Evolutionary conservation across 1,140 invertebrate genomes (phyloP).

Genomic region (Eumeta japonica): DNA sequence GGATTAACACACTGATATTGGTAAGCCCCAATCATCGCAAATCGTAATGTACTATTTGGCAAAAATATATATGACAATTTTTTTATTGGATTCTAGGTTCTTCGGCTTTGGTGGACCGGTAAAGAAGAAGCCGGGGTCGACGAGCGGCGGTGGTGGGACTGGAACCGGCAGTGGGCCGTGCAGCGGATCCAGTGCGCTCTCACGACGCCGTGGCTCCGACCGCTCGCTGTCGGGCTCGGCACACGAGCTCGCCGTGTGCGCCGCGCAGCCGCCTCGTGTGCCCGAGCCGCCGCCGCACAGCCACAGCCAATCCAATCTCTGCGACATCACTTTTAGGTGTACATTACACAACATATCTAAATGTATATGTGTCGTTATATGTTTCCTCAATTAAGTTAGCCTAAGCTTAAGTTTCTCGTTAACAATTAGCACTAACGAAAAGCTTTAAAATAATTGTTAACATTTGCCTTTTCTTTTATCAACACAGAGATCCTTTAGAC

Average conservation of each 20-base stretch:
- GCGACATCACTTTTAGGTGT: constrained; percentile 75
- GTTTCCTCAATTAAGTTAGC: background rate
- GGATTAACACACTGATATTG: no score
- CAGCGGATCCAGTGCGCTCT: constrained; percentile 37
- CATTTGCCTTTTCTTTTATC: no score
- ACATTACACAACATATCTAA: constrained; percentile 35
- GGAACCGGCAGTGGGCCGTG: constrained; percentile 29
- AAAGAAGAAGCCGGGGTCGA: constrained; percentile 67
- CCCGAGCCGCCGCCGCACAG: constrained; percentile 74
- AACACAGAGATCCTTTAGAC: constrained; percentile 39
- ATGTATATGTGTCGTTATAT: background rate
- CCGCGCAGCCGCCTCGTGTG: constrained; percentile 57
- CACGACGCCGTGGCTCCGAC: constrained; percentile 73
- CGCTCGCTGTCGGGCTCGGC: constrained; percentile 78
- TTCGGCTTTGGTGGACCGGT: constrained; percentile 83
- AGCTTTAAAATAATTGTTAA: no score
- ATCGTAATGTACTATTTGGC: no score
- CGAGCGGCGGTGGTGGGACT: constrained; percentile 19
- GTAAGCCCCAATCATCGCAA: no score
- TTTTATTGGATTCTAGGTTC: constrained; percentile 76
- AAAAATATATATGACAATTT: no score
- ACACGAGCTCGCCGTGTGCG: constrained; percentile 72
- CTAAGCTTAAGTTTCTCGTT: no score
- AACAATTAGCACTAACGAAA: no score
- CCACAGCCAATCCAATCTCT: constrained; percentile 79